A percentile compares a stretch with the other conserved stretches of the same genome.
These are phyloP conservation scores for Oreonectes daqikongensis DNA, from an alignment of 2,797 vertebrate species.

Conservation along the genomic window DNA sequence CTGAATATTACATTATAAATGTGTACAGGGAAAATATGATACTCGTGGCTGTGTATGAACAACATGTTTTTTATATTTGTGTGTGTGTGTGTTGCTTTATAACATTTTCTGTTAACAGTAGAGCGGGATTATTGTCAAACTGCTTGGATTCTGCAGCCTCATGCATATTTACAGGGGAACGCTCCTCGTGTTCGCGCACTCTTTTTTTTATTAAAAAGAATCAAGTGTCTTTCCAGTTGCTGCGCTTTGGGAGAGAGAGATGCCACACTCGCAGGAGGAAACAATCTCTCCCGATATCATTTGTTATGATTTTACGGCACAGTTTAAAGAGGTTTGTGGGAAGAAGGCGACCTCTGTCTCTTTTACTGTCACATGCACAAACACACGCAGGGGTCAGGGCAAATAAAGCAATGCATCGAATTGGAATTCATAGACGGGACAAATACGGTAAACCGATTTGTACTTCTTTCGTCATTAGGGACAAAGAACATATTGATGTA, in stretches of 20 bases:
- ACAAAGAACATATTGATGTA: background rate
- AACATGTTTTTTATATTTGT: background rate
- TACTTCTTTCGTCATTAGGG: background rate
- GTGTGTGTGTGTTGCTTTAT: conserved; percentile 32
- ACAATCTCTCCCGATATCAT: conserved; percentile 21
- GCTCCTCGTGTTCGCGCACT: conserved; percentile 25
- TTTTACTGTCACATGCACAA: background rate
- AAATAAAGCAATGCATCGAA: background rate
- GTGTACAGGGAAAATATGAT: background rate
- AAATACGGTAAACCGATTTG: no score
- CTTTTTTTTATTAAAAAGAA: conserved; percentile 36
- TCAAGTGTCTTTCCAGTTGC: conserved; percentile 32
- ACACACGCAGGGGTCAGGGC: conserved; percentile 3
- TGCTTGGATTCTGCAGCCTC: conserved; percentile 25
- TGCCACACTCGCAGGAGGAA: conserved; percentile 24
- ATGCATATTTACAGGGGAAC: conserved; percentile 38
- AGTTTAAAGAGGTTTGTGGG: conserved; percentile 13
- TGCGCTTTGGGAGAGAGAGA: conserved; percentile 26
- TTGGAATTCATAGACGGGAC: background rate
- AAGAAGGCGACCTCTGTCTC: conserved; percentile 5
- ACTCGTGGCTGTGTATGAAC: conserved; percentile 10
- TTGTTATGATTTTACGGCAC: conserved; percentile 22
- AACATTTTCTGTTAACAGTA: conserved; percentile 22
- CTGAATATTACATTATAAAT: conserved; percentile 34
- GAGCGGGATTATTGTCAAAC: conserved; percentile 30